Evolutionary conservation across 2,797 vertebrate genomes (phyloP), one percentile per base, ranked within the genome.

Genomic region (Microchirus variegatus): DNA sequence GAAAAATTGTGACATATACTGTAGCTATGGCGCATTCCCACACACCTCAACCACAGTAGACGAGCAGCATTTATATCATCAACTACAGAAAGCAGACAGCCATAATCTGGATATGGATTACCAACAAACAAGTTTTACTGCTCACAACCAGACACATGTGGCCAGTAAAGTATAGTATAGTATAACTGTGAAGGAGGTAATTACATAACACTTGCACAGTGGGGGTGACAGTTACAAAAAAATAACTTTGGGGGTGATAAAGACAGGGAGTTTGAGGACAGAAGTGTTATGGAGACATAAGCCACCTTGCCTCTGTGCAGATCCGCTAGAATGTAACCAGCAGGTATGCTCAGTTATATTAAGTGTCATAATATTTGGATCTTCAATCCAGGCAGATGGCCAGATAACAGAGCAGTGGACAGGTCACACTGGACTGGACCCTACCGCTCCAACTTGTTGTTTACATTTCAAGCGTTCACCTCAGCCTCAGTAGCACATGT

Each of bases 291-390:
- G 7, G 9, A 78, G 85, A 91, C 81, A 89, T 66, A 82, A 90
- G 67, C 79, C 84, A 86, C 80, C 82, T 84, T 85, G 81, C 85
- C 78, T 77, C 46, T 22, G 66, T 63, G 60, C 75, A 87, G 79
- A 91, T 89, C 87, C 79, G 77, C 78, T 63, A 73, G 60, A 81
- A 80, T 86, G 77, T 90, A 81, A 80, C 82, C 76, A 84, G 75
- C 87, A 90, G 86, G 87, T 93, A 83, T 10, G 53, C 76, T 93
- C 85, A 66, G 82, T 93, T 87, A 91, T 87, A 83, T 89, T 70
- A 62, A 75, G 63, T 92, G 92, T 92, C 92, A 91, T 89, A 93
- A 94, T 92, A 94, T 94, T 94, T 93, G 87, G 82, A 82, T 70
- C 59, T 83, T 82, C 64, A 54, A 63, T 79, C 83, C 81, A 86